Conservation (phyloP, 1,140 invertebrate genomes). For the Aporrectodea caliginosa region DNA sequence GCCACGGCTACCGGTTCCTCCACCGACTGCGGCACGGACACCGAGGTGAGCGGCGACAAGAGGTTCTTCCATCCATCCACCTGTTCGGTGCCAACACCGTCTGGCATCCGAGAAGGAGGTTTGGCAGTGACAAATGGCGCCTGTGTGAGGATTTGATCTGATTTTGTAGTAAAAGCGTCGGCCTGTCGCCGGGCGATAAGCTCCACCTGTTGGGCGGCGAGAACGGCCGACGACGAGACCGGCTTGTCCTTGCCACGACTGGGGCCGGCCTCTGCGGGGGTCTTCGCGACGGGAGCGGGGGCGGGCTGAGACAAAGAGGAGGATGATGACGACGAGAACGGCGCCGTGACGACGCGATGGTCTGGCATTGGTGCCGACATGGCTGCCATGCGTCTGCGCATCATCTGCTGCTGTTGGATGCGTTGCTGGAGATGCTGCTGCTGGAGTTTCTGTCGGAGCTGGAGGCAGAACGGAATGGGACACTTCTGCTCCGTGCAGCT, state of each 20-base stretch:
- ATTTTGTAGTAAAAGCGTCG: neutral
- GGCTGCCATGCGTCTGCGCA: slow-evolving; percentile 76
- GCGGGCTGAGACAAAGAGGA: too few species aligned
- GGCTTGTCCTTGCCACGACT: neutral
- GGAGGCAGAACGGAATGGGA: slow-evolving; percentile 97
- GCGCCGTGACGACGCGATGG: neutral
- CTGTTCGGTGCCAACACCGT: neutral
- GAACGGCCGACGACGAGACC: neutral
- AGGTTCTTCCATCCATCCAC: neutral
- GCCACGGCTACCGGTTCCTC: neutral
- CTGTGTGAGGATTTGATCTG: neutral
- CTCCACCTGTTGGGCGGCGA: neutral
- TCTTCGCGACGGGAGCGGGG: neutral
- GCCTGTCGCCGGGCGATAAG: neutral
- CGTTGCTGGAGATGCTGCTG: slow-evolving; percentile 93
- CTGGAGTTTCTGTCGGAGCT: slow-evolving; percentile 94
- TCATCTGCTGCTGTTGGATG: slow-evolving; percentile 78
- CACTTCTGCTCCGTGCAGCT: slow-evolving; percentile 90
- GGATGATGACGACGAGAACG: too few species aligned
- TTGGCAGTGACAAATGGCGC: neutral
- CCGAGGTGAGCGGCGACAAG: neutral
- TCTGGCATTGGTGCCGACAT: slow-evolving; percentile 48
- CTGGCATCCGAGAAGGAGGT: neutral
- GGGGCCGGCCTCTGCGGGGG: neutral
- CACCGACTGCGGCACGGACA: neutral